Evolutionary conservation across 2,113 vertebrate species (phyloP), one percentile per base, ranked within the genome.

Genomic region (Helogale parvula): DNA sequence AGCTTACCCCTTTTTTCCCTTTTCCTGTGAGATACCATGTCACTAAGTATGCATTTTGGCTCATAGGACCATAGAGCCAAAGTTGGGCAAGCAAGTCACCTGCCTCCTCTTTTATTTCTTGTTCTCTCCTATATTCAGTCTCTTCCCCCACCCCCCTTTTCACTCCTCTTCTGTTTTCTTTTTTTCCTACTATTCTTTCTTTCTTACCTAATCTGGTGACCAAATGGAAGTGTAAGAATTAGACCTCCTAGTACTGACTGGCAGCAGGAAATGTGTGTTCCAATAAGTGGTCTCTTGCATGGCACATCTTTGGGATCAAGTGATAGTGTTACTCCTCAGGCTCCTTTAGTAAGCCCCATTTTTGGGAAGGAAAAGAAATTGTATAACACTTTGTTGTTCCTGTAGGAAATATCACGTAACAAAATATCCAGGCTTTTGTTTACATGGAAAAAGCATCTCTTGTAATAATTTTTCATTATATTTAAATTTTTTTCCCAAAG

Each of bases 1-100:
- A 98, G 97, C 98, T 98, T 98, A 97, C 98, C 98, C 97, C 98
- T 97, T 96, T 97, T 97, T 98, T 93, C 97, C 98, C 97, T 97
- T 98, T 98, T 98, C 97, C 97, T 98, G 96, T 97, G 97, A 98
- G 97, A 98, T 97, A 98, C 89, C 87, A 72, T 98, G 95, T 97
- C 27, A 50, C 65, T 96, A 74, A 98, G 98, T 98, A 97, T 97
- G 98, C 98, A 97, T 98, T 98, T 98, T 98, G 97, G 97, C 98
- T 98, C 96, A 35, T 94, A 89, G 96, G 93, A 98, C 96, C 94
- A 97, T 96, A 98, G 98, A 96, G 98, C 98, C 98, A 98, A 96
- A 98, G 92, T 93, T 95, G 96, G 96, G 72, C 98, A 97, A 98
- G 90, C 98, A 93, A 96, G 98, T 97, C 97, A 98, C 97, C 47